These are phyloP conservation scores for Carterocephalus palaemon DNA, from an alignment of 2,888 invertebrate genomes.

Conservation along the genomic window DNA sequence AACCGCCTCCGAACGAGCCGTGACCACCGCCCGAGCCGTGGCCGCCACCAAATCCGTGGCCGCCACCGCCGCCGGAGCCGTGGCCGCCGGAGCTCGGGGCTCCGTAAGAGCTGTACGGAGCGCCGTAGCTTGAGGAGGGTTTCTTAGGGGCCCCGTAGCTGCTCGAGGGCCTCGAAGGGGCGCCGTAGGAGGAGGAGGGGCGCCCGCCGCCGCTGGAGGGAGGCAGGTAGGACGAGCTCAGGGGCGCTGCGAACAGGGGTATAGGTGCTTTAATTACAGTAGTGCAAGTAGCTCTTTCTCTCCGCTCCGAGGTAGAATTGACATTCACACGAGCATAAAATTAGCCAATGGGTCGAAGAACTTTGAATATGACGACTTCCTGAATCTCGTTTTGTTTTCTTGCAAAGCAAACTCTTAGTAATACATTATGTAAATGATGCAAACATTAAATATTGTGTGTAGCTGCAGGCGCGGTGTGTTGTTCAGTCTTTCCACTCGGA, in stretches of 20 bases:
- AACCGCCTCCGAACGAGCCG: too few relatives aligned
- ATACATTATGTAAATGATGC: too few relatives aligned
- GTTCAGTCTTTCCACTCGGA: too few relatives aligned
- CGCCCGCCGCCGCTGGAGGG: constrained; percentile 62
- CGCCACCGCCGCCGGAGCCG: constrained; percentile 51
- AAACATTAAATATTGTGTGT: not conserved
- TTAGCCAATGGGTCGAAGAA: too few relatives aligned
- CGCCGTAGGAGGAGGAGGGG: constrained; percentile 65
- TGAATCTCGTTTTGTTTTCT: too few relatives aligned
- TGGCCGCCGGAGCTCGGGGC: constrained; percentile 37
- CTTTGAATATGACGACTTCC: too few relatives aligned
- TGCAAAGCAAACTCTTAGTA: constrained; percentile 4
- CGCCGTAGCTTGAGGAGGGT: constrained; percentile 43
- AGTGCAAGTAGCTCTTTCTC: constrained; percentile 21
- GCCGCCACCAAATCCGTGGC: too few relatives aligned
- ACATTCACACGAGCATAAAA: too few relatives aligned
- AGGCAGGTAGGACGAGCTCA: constrained; percentile 79
- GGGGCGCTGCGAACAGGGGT: constrained; percentile 66
- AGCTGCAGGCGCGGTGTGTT: too few relatives aligned
- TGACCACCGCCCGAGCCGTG: too few relatives aligned
- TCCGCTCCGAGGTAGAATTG: constrained; percentile 11
- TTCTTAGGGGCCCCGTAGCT: constrained; percentile 46
- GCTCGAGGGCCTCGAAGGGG: constrained; percentile 45
- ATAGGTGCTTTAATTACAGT: constrained; percentile 36
- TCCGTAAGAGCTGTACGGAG: constrained; percentile 50